Base-by-base conservation (phyloP, 2,113 vertebrate genomes). In the Daphoenositta chrysoptera region DNA sequence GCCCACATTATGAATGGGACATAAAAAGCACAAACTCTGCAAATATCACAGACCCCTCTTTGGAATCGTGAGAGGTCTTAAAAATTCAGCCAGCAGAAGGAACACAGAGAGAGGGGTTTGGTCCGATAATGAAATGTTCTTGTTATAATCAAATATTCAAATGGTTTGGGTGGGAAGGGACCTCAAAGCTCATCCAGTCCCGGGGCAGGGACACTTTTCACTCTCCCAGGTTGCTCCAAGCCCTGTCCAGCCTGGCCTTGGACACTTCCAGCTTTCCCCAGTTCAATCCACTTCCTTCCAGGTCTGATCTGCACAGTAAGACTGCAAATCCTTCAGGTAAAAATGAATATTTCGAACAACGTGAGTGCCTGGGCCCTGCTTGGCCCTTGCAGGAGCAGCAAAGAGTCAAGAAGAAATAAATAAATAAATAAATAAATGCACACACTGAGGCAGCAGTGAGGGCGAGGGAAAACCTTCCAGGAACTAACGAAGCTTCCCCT, bases 401-500 rank as follows among this genome's bases (percentile, higher is more conserved):
- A 19, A 31, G 88, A 37, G 33, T 5, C n/a, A 15, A 53, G 19
- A 4, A 42, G 48, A 12, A 69, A 50, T 8, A 48, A 80, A 65
- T 1, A 56, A 21, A n/a, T 2, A 12, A 48, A 44, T 9, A 17
- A 57, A 28, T 14, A 16, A 21, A 57, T 1, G 3, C 13, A 8
- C 13, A 9, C 5, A 28, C 35, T 8, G 26, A 5, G 20, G 44
- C 26, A 45, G 31, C 0, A 14, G 9, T 33, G 64, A 42, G 53
- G 72, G n/a, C 14, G 50, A 68, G 40, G 50, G 17, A 31, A 33
- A 92, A 44, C 11, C 54, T 56, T 33, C 37, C 56, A 48, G 69
- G 57, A 70, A 22, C 63, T 5, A 2, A 9, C 0, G 3, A 13
- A 39, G 54, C 10, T 45, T 23, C 56, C 53, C 15, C 5, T 5